Evolutionary conservation across 2,888 invertebrate genomes (phyloP).

Genomic region (Sialis fuliginosa): DNA sequence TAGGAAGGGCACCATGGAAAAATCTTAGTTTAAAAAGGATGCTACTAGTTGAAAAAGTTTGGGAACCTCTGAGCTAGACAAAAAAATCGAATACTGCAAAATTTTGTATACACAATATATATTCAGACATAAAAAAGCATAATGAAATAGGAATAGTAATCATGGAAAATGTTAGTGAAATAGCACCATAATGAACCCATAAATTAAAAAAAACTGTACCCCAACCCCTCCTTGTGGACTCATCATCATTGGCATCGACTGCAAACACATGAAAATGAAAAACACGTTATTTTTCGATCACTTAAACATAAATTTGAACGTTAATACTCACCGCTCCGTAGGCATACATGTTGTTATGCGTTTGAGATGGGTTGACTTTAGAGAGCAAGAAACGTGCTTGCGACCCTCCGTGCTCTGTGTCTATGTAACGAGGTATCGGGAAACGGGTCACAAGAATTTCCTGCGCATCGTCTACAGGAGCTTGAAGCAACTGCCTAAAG

Average conservation of each 20-base stretch:
- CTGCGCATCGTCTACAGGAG: conserved; percentile 93
- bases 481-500: conserved; percentile 87
- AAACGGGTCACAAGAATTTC: conserved; percentile 92
- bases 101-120: too few species aligned
- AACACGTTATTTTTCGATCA: neutral
- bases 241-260: neutral
- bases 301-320: conserved; percentile 3
- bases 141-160: too few species aligned
- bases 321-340: conserved; percentile 68
- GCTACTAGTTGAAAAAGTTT: too few species aligned
- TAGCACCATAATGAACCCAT: neutral
- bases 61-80: too few species aligned
- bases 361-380: conserved; percentile 99
- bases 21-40: too few species aligned
- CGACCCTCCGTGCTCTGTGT: conserved; percentile 97
- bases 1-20: too few species aligned
- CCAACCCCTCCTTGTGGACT: neutral
- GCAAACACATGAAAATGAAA: neutral
- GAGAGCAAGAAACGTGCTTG: conserved; percentile 96
- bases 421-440: conserved; percentile 97
- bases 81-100: too few species aligned
- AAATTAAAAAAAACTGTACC: conserved; percentile 3
- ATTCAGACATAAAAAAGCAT: too few species aligned
- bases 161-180: too few species aligned
- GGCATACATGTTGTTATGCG: conserved; percentile 97